Evolutionary conservation across 1,140 invertebrate genomes (phyloP), one percentile per base, ranked within the genome.

Genomic region (Drosophila rhopaloa): DNA sequence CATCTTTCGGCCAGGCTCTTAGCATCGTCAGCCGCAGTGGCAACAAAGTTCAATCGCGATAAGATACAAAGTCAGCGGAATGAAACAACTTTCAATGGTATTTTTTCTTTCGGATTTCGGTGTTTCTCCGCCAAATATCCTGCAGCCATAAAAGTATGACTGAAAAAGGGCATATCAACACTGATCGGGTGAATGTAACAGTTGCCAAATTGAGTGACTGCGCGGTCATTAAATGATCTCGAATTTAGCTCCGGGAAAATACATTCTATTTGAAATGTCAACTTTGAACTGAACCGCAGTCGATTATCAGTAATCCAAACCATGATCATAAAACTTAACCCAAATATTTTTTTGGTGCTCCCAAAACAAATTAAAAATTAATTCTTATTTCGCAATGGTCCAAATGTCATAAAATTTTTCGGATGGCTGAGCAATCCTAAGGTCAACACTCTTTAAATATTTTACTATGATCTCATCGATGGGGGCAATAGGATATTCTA

Each of bases 41-140:
- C 82, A 82, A 70, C 83, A 88, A 82, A 88, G 83, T 86, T 86
- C 84, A 88, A 89, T 86, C 79, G 79, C 79, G 83, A 86, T 86
- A 80, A 72, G 57, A 51, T 60, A 54, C 73, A 67, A 76, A 58
- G 62, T 54, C 62, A 73, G 73, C 44, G 46, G 59, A 81, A 81
- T 61, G 57, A 40, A 80, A 80, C 44, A 70, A 57, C 60, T 59
- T 58, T 65, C 76, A 47, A 46, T 58, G 68, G 62, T 46, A 41
- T 71, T 58, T 70, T 51, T 38, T 29, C 5, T 37, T 47, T 40
- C 13, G 11, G 37, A 9, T 68, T 56, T 55, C 29, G 27, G 16
- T 43, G 50, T 63, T 35, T 70, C 58, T 44, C 61, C 65, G 9
- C 32, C n/a, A 37, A 57, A 88, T 86, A 85, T 82, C 82, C 82